Conservation (phyloP, 2,797 vertebrate genomes). For the Falco naumanni region DNA sequence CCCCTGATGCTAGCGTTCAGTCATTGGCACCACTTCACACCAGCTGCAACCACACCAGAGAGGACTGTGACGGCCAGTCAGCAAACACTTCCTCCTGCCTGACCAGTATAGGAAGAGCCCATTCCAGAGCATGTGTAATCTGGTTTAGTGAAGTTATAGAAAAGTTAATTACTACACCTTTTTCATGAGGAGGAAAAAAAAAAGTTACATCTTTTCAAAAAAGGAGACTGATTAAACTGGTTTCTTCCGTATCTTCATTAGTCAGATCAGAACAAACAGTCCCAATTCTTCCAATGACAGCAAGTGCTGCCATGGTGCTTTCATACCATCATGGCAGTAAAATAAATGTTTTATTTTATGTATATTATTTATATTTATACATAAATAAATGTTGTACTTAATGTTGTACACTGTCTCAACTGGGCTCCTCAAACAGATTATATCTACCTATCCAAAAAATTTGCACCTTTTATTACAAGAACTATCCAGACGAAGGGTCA, state of each 20-base stretch:
- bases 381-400: background rate
- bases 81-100: background rate
- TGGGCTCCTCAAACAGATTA: background rate
- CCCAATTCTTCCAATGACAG: background rate
- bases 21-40: background rate
- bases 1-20: background rate
- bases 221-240: background rate
- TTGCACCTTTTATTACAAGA: background rate
- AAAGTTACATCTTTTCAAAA: too few species aligned
- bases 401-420: background rate
- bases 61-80: background rate
- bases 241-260: background rate
- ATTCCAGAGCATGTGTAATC: background rate
- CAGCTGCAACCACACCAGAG: background rate
- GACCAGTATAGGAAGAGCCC: background rate
- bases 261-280: background rate
- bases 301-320: background rate
- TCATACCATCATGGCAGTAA: background rate
- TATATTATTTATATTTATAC: too few species aligned
- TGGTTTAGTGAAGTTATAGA: background rate
- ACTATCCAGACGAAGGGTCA: background rate
- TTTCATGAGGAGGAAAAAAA: background rate
- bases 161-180: background rate
- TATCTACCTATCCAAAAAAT: background rate
- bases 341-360: background rate